Evolutionary conservation across 2,797 vertebrate genomes (phyloP).

Genomic region (Streptopelia turtur): DNA sequence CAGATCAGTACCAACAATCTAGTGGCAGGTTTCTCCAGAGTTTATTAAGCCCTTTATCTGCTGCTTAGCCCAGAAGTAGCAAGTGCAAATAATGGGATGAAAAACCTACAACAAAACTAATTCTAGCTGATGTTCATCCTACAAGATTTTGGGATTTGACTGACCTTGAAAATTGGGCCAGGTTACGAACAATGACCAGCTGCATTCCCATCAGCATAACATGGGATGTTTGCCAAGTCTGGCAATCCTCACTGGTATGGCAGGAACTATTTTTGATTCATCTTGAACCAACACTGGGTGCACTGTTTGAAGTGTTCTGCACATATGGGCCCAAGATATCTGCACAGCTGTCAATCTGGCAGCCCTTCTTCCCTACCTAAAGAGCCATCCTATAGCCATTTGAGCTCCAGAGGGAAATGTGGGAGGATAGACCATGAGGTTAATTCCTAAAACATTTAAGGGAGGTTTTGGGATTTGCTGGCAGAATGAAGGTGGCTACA

Average conservation of each 20-base stretch:
- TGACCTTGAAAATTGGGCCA: not conserved
- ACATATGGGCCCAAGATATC: not conserved
- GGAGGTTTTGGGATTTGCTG: not conserved
- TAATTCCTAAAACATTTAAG: not conserved
- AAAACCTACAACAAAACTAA: not conserved
- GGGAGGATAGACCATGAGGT: not conserved
- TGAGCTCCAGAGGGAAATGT: not conserved
- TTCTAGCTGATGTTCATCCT: not conserved
- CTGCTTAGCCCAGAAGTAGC: not conserved
- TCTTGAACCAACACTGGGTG: not conserved
- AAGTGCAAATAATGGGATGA: not conserved
- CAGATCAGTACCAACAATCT: not conserved
- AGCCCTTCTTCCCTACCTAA: not conserved
- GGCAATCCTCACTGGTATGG: not conserved
- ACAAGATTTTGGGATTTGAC: not conserved
- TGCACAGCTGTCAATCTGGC: constrained; percentile 2
- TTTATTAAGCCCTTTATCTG: not conserved
- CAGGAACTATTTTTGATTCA: not conserved
- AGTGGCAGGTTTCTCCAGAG: not conserved
- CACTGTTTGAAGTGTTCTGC: not conserved
- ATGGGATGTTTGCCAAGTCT: not conserved
- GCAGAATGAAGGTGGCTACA: not conserved
- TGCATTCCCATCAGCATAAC: not conserved
- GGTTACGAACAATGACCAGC: not conserved
- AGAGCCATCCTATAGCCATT: not conserved